Evolutionary conservation across 92 coral and sea anemone genomes (phyloP).

Genomic region (Pocillopora meandrina): DNA sequence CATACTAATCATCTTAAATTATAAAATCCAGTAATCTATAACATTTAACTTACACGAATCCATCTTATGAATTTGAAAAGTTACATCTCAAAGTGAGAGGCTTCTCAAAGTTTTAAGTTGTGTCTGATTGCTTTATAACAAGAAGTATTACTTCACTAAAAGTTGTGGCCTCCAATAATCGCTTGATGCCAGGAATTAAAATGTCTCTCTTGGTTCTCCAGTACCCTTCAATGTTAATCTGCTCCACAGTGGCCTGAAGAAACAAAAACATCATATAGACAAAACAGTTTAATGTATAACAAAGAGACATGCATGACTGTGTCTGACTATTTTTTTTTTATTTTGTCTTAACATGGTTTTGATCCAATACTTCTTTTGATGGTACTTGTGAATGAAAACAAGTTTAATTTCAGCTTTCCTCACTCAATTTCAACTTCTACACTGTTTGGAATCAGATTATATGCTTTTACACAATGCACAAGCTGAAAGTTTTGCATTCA

Average conservation of each 20-base stretch:
- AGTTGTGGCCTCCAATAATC: conserved; percentile 79
- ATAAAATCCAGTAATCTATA: too few species aligned
- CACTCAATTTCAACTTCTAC: too few species aligned
- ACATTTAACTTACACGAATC: too few species aligned
- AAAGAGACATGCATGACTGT: not conserved
- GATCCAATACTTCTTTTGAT: too few species aligned
- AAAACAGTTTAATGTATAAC: not conserved
- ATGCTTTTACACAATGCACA: too few species aligned
- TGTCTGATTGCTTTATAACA: not conserved
- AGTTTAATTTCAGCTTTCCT: too few species aligned
- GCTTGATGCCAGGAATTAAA: conserved; percentile 76
- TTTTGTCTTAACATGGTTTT: not conserved
- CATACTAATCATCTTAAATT: too few species aligned
- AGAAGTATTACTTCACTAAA: conserved; percentile 75
- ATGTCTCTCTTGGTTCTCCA: conserved; percentile 86
- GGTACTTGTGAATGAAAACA: too few species aligned
- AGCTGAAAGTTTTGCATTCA: too few species aligned
- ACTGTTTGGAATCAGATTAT: too few species aligned
- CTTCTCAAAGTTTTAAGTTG: not conserved
- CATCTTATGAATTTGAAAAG: too few species aligned
- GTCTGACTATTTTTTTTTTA: not conserved
- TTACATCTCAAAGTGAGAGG: too few species aligned
- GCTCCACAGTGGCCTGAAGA: conserved; percentile 43
- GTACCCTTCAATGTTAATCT: conserved; percentile 90
- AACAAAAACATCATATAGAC: not conserved